Evolutionary conservation across 2,888 invertebrate species (phyloP), one percentile per base, ranked within the genome.

Genomic region (Noctuana brunneofusca): DNA sequence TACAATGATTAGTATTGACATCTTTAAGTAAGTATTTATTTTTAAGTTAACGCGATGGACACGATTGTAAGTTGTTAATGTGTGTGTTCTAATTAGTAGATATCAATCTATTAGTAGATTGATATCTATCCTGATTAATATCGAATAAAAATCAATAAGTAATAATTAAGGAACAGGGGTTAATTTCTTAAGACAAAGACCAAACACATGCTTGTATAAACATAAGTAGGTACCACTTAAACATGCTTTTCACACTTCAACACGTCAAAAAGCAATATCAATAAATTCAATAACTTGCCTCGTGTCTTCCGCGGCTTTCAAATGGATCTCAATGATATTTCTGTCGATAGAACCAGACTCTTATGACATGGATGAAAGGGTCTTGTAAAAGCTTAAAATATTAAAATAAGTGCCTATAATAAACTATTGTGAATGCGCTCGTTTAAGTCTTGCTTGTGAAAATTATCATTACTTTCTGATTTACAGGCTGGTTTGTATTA

Each of bases 261-360:
- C 9, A 48, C 24, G n/a, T 0, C 24, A 48, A 24, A 12, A 46
- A n/a, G 22, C 59, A 53, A 53, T 59, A 53, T 35, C 22, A 53
- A 46, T 35, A 35, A 48, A 46, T 35, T 20, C 16, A 60, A 60
- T 57, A 76, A 88, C 89, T 89, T 87, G 88, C 89, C 88, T 87
- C 76, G 78, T 79, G 41, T 74, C 76, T 66, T 70, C 76, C 65
- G 75, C 72, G 64, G 71, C 79, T 68, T 75, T 78, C 71, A 87
- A 74, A 75, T 79, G 80, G 70, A 89, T 84, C 70, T 87, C 89
- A 80, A 86, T 71, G 72, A 88, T 86, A 80, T 89, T 89, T 84
- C 89, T 89, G 89, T 78, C 69, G 72, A 78, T 76, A 66, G 76
- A 81, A 79, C 43, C 56, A 63, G 24, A 50, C 18, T 49, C 27